Base-by-base conservation (phyloP, 1,140 invertebrate genomes). In the Geopemphigus sp. region DNA sequence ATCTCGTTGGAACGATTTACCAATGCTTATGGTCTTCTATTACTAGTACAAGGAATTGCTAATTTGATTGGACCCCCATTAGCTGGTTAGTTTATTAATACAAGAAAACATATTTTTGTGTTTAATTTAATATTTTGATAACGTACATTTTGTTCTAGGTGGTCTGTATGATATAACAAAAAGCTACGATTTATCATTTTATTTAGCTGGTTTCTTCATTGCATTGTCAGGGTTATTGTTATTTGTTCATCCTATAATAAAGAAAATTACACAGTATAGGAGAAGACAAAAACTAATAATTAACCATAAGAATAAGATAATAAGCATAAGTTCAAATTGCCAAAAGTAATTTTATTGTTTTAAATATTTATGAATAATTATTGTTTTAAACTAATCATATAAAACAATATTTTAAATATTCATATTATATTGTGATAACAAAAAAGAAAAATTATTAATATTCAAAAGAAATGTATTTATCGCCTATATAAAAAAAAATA, bases 1-100 rank as follows among this genome's bases (percentile, higher is more conserved):
- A 91, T 93, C 32, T 92, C 93, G 1, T 84, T 95, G 82, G 92
- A 94, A 70, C 86, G 89, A 70, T 95, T 98, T 84, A 95, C 95
- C 2, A 92, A 91, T 82, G 94, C 93, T 11, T 97, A 97, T 85
- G 95, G 95, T 50, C 86, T 97, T 50, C 90, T 94, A 59, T 86
- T 96, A 26, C 85, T 97, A 19, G 93, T 94, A 83, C 94, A 96
- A 87, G 95, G 95, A 22, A 87, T 92, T 74, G 90, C 90, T 17
- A 90, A 90, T 83, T 85, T 92, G 19, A 84, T 91, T 56, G 91
- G 91, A 57, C 90, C 91, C 22, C 90, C 89, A 82, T 82, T 91
- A 59, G 88, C 88, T 81, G 90, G 89, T 86, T 82, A 81, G 61
- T 80, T 29, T 11, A 22, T 66, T 45, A 22, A 66, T 45, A 50